Conservation (phyloP, 2,113 vertebrate species). For the Centropus unirufus region DNA sequence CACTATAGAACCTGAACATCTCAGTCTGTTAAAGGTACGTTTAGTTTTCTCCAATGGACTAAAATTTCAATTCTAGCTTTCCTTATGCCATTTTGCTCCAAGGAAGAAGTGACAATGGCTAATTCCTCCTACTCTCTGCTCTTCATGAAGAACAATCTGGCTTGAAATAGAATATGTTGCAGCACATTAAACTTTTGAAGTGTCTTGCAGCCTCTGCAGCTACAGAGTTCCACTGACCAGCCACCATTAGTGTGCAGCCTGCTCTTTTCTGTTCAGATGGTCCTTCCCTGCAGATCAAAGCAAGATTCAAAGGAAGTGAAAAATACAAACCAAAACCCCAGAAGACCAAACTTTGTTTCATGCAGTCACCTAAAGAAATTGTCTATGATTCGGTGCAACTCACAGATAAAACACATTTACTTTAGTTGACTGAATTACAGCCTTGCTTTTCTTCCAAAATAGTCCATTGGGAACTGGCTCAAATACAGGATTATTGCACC, state of each 20-base stretch:
- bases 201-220: neutral
- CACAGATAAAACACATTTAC: neutral
- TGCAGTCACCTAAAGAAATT: neutral
- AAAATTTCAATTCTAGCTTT: neutral
- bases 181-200: neutral
- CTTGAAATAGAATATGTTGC: neutral
- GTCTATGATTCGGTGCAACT: neutral
- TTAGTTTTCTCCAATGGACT: neutral
- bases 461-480: neutral
- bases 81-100: neutral
- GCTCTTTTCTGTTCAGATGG: neutral
- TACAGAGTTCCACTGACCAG: neutral
- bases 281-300: neutral
- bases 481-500: neutral
- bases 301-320: neutral
- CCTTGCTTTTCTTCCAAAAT: neutral
- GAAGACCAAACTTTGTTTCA: neutral
- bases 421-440: neutral
- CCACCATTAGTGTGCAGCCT: fast-evolving
- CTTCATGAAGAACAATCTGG: neutral
- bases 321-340: neutral
- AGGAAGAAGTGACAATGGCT: neutral
- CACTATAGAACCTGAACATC: neutral
- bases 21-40: neutral
- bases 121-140: neutral